phyloP scores from a whole-genome alignment of 2,888 invertebrate species.

The Sturmia bella region DNA sequence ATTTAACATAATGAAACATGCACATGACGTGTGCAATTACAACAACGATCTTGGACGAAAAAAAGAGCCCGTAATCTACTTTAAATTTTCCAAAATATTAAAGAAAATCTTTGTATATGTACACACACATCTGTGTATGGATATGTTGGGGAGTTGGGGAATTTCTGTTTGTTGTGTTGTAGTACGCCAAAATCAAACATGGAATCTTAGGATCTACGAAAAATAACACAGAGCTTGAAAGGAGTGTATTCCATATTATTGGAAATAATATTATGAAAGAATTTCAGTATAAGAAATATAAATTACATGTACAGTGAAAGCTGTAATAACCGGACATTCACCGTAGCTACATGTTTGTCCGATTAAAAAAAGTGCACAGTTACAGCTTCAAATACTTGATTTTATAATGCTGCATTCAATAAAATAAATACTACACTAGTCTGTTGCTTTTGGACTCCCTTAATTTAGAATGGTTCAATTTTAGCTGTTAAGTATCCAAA shows the following conservation, averaged over 20 bases:
- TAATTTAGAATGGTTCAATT: too few species aligned
- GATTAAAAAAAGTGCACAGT: too few species aligned
- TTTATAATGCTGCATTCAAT: too few species aligned
- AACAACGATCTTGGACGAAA: conserved; percentile 26
- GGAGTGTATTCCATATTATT: not conserved
- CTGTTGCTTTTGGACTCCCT: too few species aligned
- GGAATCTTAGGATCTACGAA: not conserved
- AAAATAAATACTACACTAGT: too few species aligned
- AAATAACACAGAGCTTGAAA: conserved; percentile 19
- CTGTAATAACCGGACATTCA: too few species aligned
- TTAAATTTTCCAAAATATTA: conserved; percentile 38
- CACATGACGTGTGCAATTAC: conserved; percentile 57
- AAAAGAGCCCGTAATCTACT: conserved; percentile 19
- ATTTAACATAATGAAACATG: conserved; percentile 57
- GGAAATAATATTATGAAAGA: too few species aligned
- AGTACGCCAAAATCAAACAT: conserved; percentile 15
- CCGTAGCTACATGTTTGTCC: too few species aligned
- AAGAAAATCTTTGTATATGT: not conserved
- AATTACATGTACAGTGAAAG: too few species aligned
- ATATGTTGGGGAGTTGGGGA: not conserved
- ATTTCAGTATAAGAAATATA: too few species aligned
- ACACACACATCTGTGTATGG: not conserved
- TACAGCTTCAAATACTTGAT: too few species aligned
- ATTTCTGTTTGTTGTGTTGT: not conserved
- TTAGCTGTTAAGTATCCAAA: too few species aligned